Conservation (phyloP, 2,113 vertebrate genomes). For the Burhinus bistriatus region DNA sequence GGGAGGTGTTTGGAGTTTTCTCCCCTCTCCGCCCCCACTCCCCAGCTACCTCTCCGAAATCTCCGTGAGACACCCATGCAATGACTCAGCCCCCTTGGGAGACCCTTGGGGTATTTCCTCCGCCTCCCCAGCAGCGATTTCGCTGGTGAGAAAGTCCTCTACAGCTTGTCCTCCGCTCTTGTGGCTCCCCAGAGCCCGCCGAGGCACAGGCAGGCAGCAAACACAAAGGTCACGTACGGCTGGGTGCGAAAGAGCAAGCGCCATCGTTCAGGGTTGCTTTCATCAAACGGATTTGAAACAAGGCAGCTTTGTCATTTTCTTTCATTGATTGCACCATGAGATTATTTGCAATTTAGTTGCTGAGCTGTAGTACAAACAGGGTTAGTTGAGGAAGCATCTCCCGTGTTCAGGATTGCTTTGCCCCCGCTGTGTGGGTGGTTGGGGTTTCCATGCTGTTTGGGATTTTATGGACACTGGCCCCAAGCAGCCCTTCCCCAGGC, state of each 20-base stretch:
- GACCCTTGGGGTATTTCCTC: constrained; percentile 28
- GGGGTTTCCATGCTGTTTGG: not conserved
- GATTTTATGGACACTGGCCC: not conserved
- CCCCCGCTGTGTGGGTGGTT: rapidly evolving
- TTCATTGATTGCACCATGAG: not conserved
- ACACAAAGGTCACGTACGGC: not conserved
- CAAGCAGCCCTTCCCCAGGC: not conserved
- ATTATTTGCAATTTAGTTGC: not conserved
- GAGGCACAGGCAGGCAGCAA: rapidly evolving
- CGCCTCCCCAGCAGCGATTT: not conserved
- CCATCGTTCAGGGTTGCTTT: not conserved
- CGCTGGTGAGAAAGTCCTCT: constrained; percentile 6
- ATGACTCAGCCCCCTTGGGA: constrained; percentile 13
- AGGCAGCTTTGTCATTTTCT: not conserved
- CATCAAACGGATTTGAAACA: not conserved
- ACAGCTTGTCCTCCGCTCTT: not conserved
- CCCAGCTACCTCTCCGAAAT: not conserved
- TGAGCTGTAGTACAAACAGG: not conserved
- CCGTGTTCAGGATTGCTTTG: not conserved
- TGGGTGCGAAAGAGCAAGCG: not conserved
- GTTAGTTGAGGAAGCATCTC: not conserved
- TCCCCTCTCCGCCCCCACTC: rapidly evolving
- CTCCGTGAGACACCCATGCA: rapidly evolving
- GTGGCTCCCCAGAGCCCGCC: not conserved
- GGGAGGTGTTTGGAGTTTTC: constrained; percentile 1